Evolutionary conservation across 2,113 vertebrate genomes (phyloP).

Genomic region (Hippocampus guttulatus): DNA sequence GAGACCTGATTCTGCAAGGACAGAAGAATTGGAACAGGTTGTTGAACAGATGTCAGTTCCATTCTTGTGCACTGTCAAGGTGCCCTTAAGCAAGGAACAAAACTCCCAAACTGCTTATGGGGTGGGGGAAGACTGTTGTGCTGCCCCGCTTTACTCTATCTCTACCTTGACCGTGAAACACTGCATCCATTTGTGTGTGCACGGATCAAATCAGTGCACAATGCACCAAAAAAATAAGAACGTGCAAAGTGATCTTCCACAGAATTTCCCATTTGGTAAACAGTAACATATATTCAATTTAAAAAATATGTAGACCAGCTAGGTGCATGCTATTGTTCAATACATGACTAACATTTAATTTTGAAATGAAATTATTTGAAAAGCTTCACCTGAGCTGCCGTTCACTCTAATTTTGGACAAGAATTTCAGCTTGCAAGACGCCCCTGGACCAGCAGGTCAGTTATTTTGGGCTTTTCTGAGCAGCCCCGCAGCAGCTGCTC

Average conservation of each 20-base stretch:
- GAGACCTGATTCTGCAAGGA: neutral
- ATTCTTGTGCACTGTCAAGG: constrained; percentile 7
- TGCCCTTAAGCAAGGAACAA: constrained; percentile 3
- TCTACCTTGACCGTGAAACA: neutral
- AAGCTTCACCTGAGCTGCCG: neutral
- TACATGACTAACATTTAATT: neutral
- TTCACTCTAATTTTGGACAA: neutral
- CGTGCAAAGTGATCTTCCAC: neutral
- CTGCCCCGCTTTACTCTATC: neutral
- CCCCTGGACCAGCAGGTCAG: constrained; percentile 27
- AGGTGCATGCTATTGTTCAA: too few species aligned
- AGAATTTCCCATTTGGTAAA: neutral
- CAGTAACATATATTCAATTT: neutral
- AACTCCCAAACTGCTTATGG: neutral
- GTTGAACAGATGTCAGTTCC: constrained; percentile 6
- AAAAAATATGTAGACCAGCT: neutral
- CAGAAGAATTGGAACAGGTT: neutral
- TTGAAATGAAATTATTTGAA: neutral
- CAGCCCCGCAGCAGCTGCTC: constrained; percentile 65
- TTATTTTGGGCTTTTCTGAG: constrained; percentile 61
- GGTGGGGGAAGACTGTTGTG: neutral
- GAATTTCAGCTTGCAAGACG: constrained; percentile 7
- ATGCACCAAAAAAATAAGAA: neutral
- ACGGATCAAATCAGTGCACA: neutral
- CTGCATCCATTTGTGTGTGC: neutral